Evolutionary conservation across 2,797 vertebrate genomes (phyloP), one percentile per base, ranked within the genome.

Genomic region (Heterohyrax brucei): DNA sequence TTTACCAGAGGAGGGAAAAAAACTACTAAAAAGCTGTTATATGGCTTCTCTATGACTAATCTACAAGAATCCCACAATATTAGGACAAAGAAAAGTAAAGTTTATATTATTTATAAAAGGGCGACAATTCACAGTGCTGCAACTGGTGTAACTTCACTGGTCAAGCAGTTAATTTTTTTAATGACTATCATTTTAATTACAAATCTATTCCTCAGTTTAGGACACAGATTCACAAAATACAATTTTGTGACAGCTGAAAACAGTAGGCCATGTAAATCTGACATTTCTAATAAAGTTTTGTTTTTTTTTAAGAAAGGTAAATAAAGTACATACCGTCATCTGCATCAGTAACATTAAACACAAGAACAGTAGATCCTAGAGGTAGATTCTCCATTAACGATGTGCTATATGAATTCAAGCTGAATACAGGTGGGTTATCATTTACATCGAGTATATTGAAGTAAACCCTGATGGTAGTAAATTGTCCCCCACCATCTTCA

Each of bases 371-470:
- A 0, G 99, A 98, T 26, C 99, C 99, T 0, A 98, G 98, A 18
- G 98, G 97, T 18, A 99, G 97, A 87, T 99, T 99, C 98, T 99
- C 99, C 22, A 99, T 99, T 90, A 99, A 64, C 1, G 99, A 99
- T 0, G 99, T 96, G 98, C 99, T 99, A 96, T 99, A 99, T 0
- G 98, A 97, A 10, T 96, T 98, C 95, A 91, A 96, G 98, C 99
- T 99, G 78, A 99, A 99, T 94, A 98, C 1, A 0, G 99, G 99
- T 0, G 98, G 93, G 97, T 99, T 99, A 95, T 99, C 99, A 0
- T 99, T 99, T 68, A 99, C 93, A 5, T 99, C 99, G 95, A 99
- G 94, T 46, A 99, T 97, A 84, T 99, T 99, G 98, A 99, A 99
- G 96, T 99, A 99, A 78, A 99, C 99, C 72, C 99, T 98, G 82